Evolutionary conservation across 2,888 invertebrate species (phyloP).

Genomic region (Pterostichus niger): DNA sequence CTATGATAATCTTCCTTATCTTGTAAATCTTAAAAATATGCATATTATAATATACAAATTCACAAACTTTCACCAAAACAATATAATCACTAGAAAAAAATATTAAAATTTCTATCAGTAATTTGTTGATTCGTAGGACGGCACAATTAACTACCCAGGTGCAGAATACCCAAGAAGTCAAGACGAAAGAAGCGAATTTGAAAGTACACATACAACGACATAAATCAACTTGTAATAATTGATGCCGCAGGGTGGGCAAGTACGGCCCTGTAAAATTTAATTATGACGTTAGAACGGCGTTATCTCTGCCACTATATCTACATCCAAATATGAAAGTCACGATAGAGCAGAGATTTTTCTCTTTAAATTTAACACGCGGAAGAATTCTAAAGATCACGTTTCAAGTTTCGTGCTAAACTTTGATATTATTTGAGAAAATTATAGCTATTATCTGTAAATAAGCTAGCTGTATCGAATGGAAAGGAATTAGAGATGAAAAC

Average conservation of each 20-base stretch:
- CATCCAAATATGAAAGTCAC: slow-evolving; percentile 46
- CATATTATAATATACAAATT: background rate
- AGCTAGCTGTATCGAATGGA: slow-evolving; percentile 5
- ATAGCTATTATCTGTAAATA: slow-evolving; percentile 31
- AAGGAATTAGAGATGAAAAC: background rate
- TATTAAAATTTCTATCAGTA: slow-evolving; percentile 22
- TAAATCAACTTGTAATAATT: slow-evolving; percentile 32
- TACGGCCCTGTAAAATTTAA: slow-evolving; percentile 46
- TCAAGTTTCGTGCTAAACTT: slow-evolving; percentile 42
- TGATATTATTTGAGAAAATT: slow-evolving; percentile 38
- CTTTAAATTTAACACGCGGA: slow-evolving; percentile 8
- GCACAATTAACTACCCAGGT: slow-evolving; percentile 8
- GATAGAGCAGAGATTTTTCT: slow-evolving; percentile 28
- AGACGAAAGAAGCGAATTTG: background rate
- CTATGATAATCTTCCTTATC: background rate
- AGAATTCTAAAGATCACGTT: slow-evolving; percentile 14
- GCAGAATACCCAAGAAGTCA: background rate
- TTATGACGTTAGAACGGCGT: slow-evolving; percentile 41
- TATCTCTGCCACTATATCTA: slow-evolving; percentile 46
- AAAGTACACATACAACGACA: slow-evolving; percentile 8
- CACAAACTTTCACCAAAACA: slow-evolving; percentile 34
- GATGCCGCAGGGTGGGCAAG: slow-evolving; percentile 30
- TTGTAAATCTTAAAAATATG: slow-evolving; percentile 15
- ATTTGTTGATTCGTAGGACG: slow-evolving; percentile 16
- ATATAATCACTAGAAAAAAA: slow-evolving; percentile 27